Conservation (phyloP, 1,140 invertebrate genomes). For the Apis florea region DNA sequence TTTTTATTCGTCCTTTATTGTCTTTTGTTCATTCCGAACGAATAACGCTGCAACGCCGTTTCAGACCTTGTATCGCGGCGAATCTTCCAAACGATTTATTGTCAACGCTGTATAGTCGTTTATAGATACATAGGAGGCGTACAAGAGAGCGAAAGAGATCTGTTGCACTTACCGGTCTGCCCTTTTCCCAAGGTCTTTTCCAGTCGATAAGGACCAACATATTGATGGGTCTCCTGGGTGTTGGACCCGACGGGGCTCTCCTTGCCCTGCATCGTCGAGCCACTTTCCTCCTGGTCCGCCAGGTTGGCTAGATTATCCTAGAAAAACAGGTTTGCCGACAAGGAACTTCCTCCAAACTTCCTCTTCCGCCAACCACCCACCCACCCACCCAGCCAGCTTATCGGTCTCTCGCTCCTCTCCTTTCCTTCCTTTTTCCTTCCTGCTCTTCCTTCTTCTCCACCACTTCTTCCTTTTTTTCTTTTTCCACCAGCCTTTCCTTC, state of each 20-base stretch:
- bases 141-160: neutral
- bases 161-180: constrained; percentile 92
- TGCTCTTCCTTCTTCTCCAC: constrained; percentile 20
- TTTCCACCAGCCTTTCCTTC: neutral
- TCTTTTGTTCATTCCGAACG: no score
- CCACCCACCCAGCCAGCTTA: neutral
- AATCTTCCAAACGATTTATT: neutral
- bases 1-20: no score
- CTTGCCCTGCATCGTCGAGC: constrained; percentile 74
- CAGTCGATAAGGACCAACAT: constrained; percentile 98
- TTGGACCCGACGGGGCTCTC: constrained; percentile 77
- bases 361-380: neutral
- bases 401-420: neutral
- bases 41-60: no score
- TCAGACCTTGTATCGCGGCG: no score
- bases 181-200: constrained; percentile 99
- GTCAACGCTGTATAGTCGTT: neutral
- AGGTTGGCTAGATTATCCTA: constrained; percentile 62
- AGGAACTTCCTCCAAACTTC: constrained; percentile 1
- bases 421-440: neutral
- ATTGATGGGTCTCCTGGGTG: constrained; percentile 90
- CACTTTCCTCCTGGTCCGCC: constrained; percentile 67
- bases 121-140: neutral
- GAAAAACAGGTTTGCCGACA: constrained; percentile 12
- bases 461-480: neutral